phyloP scores from a whole-genome alignment of 2,797 vertebrate species.

The Brachyrhaphis roseni region DNA sequence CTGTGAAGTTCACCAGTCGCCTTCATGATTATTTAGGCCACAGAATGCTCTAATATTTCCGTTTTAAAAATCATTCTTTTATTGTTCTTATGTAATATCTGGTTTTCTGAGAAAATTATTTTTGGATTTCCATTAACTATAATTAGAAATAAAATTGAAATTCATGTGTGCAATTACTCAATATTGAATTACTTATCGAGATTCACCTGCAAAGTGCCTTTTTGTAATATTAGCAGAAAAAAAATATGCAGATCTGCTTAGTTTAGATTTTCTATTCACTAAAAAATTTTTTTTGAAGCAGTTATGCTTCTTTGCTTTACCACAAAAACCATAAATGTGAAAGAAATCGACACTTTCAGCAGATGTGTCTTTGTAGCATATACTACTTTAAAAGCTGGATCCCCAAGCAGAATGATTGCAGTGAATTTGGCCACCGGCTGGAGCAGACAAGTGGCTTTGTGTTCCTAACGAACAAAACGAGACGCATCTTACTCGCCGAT shows the following conservation, averaged over 20 bases:
- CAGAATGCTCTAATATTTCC: neutral
- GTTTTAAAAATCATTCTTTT: neutral
- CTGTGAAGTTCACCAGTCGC: neutral
- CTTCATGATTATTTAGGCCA: neutral
- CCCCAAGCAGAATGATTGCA: neutral
- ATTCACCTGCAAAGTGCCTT: neutral
- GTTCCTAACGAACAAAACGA: constrained; percentile 11
- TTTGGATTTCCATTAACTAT: neutral
- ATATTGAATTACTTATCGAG: neutral
- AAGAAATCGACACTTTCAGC: neutral
- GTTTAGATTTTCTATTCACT: neutral
- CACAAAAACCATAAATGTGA: neutral
- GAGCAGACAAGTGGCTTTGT: neutral
- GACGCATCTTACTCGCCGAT: neutral
- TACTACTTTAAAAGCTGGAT: neutral
- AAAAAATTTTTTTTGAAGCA: neutral
- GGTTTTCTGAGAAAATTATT: neutral
- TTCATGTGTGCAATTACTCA: neutral
- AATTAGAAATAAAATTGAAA: neutral
- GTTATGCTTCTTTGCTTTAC: neutral
- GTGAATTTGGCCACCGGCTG: neutral
- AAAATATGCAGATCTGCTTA: neutral
- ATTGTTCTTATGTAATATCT: neutral
- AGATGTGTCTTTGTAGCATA: neutral
- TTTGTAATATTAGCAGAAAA: neutral